Evolutionary conservation across 1,140 invertebrate genomes (phyloP).

Genomic region (Leptopilina boulardi): DNA sequence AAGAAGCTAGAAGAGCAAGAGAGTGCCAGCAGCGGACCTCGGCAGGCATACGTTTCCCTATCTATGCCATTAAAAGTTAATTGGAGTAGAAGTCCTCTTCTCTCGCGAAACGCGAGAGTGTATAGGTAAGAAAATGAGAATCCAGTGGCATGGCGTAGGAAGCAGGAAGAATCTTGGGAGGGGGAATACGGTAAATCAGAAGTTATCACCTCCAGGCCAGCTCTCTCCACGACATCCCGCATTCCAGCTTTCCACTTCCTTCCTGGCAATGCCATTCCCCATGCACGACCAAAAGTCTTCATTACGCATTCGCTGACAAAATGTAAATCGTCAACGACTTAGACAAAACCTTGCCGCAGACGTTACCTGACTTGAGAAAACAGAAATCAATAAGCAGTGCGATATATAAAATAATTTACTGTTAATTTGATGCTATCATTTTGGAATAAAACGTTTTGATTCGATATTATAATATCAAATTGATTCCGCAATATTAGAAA

Average conservation of each 20-base stretch:
- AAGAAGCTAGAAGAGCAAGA: conserved; percentile 31
- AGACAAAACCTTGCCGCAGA: conserved; percentile 30
- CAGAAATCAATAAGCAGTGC: no score
- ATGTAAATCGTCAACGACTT: conserved; percentile 67
- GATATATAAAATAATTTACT: no score
- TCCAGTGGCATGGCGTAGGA: conserved; percentile 53
- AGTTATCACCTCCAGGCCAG: conserved; percentile 68
- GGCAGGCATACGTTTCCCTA: conserved; percentile 65
- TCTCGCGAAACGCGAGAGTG: conserved; percentile 48
- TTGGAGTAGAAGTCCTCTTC: conserved; percentile 68
- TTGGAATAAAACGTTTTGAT: no score
- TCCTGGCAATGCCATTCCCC: conserved; percentile 8
- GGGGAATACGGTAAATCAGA: conserved; percentile 68
- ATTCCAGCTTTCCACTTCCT: conserved; percentile 51
- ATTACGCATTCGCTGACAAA: conserved; percentile 69
- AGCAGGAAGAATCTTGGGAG: conserved; percentile 48
- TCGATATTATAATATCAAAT: no score
- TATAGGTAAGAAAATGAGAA: conserved; percentile 67
- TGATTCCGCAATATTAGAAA: no score
- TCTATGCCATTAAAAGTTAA: conserved; percentile 72
- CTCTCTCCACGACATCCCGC: conserved; percentile 56
- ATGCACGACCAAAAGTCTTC: conserved; percentile 61
- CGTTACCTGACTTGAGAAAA: background rate
- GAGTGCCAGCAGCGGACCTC: conserved; percentile 40
- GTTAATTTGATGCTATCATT: no score